Base-by-base conservation (phyloP, 2,888 invertebrate genomes). In the Thera obeliscata region DNA sequence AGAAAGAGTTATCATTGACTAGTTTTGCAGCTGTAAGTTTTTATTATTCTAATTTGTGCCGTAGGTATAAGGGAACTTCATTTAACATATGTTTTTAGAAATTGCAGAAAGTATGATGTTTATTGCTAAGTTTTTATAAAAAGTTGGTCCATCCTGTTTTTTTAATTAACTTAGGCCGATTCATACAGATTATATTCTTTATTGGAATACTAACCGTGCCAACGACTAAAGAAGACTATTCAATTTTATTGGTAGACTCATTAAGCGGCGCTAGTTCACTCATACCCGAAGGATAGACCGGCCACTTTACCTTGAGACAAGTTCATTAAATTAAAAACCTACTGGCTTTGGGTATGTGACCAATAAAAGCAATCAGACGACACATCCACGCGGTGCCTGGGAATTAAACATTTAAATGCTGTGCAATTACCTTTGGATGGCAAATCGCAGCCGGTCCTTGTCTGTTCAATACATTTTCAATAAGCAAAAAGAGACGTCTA, bases 401-500 rank as follows among this genome's bases (percentile, higher is more conserved):
- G 80, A 79, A 85, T 86, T 86, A 81, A 86, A 86, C 80, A 86
- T 88, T 88, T 87, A 87, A 88, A 87, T 81, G 79, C 80, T 81
- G 76, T 81, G 76, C 86, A 86, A 86, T 89, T 88, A 86, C 84
- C 82, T 85, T 87, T 86, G 80, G 83, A 81, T 83, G 82, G 84
- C 79, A 86, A 88, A 88, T 87, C 86, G 86, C 80, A 78, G 84
- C 81, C 82, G 76, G 83, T 82, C 76, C 76, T 74, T 70, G 73
- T 66, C 70, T 82, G 80, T 81, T 82, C 85, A 86, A 85, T 89
- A 85, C 87, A 88, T 85, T 86, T 82, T 69, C 84, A 84, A 86
- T 87, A 80, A 86, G 84, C 79, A 87, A 87, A 87, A 87, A 85
- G 74, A 71, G 70, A 61, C 65, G 46, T 54, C 49, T 69, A 52